Percentiles rank a stretch among this genome's conserved stretches.
Conservation (phyloP, 2,888 invertebrate genomes). For the Chrysodeixis includens region DNA sequence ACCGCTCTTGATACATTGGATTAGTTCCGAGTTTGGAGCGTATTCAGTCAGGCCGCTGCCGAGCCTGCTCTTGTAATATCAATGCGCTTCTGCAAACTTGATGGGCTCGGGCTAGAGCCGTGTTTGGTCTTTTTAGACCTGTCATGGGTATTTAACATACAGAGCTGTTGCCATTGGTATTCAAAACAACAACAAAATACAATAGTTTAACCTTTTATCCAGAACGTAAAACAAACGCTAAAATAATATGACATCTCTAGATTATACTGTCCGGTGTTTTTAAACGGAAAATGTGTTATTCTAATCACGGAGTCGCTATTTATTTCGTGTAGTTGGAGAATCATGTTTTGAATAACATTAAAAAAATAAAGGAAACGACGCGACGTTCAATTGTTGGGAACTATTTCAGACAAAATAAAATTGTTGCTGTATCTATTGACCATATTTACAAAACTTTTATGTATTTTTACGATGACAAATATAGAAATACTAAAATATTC, state of each 20-base stretch:
- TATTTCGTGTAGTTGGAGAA: conserved; percentile 53
- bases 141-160: background rate
- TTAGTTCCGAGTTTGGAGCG: conserved; percentile 50
- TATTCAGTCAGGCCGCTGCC: conserved; percentile 14
- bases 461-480: too few species aligned
- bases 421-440: background rate
- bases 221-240: conserved; percentile 17
- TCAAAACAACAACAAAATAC: background rate
- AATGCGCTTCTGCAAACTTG: conserved; percentile 35
- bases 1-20: conserved; percentile 45
- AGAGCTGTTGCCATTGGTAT: background rate
- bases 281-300: conserved; percentile 50
- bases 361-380: conserved; percentile 53
- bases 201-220: background rate
- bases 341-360: conserved; percentile 54
- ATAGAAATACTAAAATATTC: too few species aligned
- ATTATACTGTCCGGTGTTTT: conserved; percentile 31
- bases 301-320: conserved; percentile 58
- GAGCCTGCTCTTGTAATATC: conserved; percentile 46
- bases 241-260: conserved; percentile 28
- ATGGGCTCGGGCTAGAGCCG: conserved; percentile 23
- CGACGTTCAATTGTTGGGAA: conserved; percentile 48
- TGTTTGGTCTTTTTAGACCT: background rate
- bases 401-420: conserved; percentile 17
- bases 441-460: too few species aligned